Evolutionary conservation across 2,888 invertebrate genomes (phyloP).

Genomic region (Sinotaia quadrata): DNA sequence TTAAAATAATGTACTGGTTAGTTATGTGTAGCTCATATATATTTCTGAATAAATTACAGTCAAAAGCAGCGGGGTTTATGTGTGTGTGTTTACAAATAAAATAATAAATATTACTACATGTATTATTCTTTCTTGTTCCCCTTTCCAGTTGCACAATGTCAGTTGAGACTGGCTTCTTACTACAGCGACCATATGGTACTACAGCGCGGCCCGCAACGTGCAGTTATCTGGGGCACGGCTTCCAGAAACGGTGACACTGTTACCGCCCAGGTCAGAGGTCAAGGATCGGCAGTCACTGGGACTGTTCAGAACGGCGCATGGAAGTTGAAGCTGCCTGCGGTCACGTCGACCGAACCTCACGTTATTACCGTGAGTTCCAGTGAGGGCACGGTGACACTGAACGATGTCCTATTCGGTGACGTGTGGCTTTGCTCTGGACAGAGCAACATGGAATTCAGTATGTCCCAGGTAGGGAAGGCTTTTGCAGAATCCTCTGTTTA

Average conservation of each 20-base stretch:
- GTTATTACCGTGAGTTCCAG: conserved; percentile 46
- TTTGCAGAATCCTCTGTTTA: no score
- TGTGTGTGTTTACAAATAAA: no score
- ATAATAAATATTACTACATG: no score
- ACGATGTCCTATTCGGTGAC: conserved; percentile 68
- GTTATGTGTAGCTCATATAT: no score
- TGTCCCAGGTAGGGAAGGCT: conserved; percentile 31
- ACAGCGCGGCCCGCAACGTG: conserved; percentile 40
- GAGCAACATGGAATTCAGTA: conserved; percentile 61
- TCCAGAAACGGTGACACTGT: conserved; percentile 36
- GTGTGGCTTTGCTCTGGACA: conserved; percentile 72
- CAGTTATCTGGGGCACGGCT: conserved; percentile 47
- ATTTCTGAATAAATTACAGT: no score
- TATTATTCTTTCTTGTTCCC: no score
- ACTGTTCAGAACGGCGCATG: conserved; percentile 40
- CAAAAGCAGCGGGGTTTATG: no score
- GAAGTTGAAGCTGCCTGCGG: conserved; percentile 44
- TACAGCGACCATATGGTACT: conserved; percentile 42
- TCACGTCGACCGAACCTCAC: conserved; percentile 39
- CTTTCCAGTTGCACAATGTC: no score
- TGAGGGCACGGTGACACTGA: conserved; percentile 43
- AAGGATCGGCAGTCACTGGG: conserved; percentile 15
- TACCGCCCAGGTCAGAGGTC: conserved; percentile 18
- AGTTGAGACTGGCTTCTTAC: conserved; percentile 27
- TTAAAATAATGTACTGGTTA: no score